These are phyloP conservation scores for Reticulitermes speratus DNA, from an alignment of 1,140 invertebrate species.

Conservation along the genomic window DNA sequence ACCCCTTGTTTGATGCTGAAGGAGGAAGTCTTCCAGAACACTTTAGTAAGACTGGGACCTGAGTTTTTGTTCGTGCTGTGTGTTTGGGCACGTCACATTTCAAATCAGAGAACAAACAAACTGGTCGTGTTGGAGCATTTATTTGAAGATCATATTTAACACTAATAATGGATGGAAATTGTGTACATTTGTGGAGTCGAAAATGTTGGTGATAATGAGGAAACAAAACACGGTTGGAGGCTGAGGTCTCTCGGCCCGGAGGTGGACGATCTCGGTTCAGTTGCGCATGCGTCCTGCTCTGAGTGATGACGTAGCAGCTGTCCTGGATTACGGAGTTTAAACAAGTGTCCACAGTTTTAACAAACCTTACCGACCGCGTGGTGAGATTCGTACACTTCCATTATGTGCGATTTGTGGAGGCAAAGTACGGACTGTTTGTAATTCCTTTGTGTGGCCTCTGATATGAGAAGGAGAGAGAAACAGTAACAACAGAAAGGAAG, in stretches of 20 bases:
- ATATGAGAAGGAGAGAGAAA: too few species aligned
- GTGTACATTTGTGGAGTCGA: constrained; percentile 9
- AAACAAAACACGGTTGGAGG: neutral
- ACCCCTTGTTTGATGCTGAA: too few species aligned
- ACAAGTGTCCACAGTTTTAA: neutral
- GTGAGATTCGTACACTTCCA: too few species aligned
- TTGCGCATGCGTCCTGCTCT: neutral
- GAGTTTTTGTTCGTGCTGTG: neutral
- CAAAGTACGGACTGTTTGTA: too few species aligned
- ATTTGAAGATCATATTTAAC: constrained; percentile 7
- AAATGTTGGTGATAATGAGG: neutral
- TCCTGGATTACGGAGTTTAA: constrained; percentile 10
- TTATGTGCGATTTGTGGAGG: too few species aligned
- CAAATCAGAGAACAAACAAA: constrained; percentile 5
- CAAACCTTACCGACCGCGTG: too few species aligned
- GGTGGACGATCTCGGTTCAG: neutral
- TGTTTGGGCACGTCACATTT: neutral
- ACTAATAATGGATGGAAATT: constrained; percentile 4
- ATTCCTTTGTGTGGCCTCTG: too few species aligned
- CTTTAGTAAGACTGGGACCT: neutral
- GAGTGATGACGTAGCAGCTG: neutral
- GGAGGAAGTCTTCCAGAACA: too few species aligned
- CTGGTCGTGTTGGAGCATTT: constrained; percentile 2
- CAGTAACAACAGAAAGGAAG: too few species aligned
- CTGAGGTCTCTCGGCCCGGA: neutral